Evolutionary conservation across 1,140 invertebrate species (phyloP).

Genomic region (Homarus americanus): DNA sequence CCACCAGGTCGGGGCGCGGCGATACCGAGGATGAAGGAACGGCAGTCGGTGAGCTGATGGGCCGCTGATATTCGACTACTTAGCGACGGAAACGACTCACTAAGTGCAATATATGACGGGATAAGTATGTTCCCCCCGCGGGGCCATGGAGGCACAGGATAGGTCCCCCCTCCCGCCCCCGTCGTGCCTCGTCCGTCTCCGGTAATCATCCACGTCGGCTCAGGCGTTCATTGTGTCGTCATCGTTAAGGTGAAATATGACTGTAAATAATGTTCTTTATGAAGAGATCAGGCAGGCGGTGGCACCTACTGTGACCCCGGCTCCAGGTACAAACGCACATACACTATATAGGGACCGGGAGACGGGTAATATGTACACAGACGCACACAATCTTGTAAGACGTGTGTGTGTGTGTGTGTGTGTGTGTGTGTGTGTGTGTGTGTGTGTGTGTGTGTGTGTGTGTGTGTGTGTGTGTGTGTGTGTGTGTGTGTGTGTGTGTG

Average conservation of each 20-base stretch:
- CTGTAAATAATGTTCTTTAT: conserved; percentile 31
- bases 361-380: too few species aligned
- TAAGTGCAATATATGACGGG: conserved; percentile 37
- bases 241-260: conserved; percentile 19
- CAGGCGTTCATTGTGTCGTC: background rate
- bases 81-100: conserved; percentile 29
- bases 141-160: too few species aligned
- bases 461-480: too few species aligned
- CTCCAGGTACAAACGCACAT: too few species aligned
- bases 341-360: too few species aligned
- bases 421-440: background rate
- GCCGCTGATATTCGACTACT: background rate
- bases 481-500: too few species aligned
- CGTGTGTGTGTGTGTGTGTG: background rate
- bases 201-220: background rate
- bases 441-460: background rate
- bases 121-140: background rate
- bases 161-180: too few species aligned
- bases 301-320: too few species aligned
- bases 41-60: background rate
- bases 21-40: background rate
- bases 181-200: background rate
- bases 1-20: background rate
- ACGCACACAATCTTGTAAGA: too few species aligned
- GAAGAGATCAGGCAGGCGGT: too few species aligned